Conservation (phyloP, 1,140 invertebrate species). For the Anastatus disparis region DNA sequence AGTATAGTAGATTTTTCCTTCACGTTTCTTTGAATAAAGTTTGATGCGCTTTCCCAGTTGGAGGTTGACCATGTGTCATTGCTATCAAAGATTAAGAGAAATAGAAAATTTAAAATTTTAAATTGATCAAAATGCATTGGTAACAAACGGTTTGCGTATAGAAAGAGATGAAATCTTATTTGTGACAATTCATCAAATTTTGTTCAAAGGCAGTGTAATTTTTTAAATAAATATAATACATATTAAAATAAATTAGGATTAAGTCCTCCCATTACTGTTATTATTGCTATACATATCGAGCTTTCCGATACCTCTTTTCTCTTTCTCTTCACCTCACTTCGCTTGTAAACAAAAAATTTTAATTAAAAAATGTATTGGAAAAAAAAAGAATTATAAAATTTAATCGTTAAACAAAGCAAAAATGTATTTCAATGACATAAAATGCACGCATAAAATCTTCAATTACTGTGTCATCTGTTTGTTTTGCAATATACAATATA, state of each 20-base stretch:
- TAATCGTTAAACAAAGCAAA: slow-evolving; percentile 9
- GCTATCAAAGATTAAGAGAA: slow-evolving; percentile 6
- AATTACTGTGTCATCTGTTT: slow-evolving; percentile 31
- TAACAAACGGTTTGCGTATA: slow-evolving; percentile 24
- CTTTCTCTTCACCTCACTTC: slow-evolving; percentile 42
- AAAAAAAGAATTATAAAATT: slow-evolving; percentile 22
- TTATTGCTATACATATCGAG: slow-evolving; percentile 50
- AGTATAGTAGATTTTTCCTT: slow-evolving; percentile 58
- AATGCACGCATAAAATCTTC: slow-evolving; percentile 19
- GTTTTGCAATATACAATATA: slow-evolving; percentile 29
- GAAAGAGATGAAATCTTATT: slow-evolving; percentile 26
- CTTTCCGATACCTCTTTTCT: slow-evolving; percentile 43
- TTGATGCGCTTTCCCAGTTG: slow-evolving; percentile 48
- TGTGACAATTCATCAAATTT: slow-evolving; percentile 56
- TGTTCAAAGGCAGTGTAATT: slow-evolving; percentile 59
- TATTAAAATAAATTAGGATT: slow-evolving; percentile 58
- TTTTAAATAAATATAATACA: slow-evolving; percentile 60
- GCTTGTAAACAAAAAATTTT: slow-evolving; percentile 22
- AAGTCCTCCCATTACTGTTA: slow-evolving; percentile 52
- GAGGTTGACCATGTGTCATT: slow-evolving; percentile 21
- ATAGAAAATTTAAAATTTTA: slow-evolving; percentile 6
- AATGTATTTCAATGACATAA: slow-evolving; percentile 4
- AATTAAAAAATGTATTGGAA: slow-evolving; percentile 25
- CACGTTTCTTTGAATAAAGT: slow-evolving; percentile 63
- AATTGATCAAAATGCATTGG: slow-evolving; percentile 5